Conservation (phyloP, 37 sponge, comb jelly and placozoan species). For the Cliona cf. orientalis region DNA sequence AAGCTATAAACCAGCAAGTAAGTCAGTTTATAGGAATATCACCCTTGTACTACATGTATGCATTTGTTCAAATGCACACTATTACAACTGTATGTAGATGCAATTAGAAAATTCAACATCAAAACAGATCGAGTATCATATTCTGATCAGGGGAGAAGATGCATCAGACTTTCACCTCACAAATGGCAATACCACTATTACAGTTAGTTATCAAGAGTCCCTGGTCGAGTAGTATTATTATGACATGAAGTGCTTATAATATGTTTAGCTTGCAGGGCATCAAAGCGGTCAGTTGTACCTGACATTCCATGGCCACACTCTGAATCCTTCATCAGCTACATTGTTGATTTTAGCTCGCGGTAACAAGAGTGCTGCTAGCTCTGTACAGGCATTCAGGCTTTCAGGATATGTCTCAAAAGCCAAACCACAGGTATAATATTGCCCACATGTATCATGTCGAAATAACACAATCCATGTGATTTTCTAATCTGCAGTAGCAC, state of each 20-base stretch:
- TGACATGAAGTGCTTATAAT: no score
- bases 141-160: constrained; percentile 54
- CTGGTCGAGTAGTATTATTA: not conserved
- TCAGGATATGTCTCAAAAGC: no score
- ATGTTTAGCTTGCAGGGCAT: constrained; percentile 45
- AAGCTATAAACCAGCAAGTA: constrained; percentile 34
- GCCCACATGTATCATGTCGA: no score
- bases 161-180: constrained; percentile 29
- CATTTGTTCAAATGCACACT: not conserved
- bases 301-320: constrained; percentile 11
- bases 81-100: constrained; percentile 24
- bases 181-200: constrained; percentile 16
- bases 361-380: constrained; percentile 30
- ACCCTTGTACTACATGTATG: not conserved
- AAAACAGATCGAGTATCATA: constrained; percentile 54
- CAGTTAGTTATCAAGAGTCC: not conserved
- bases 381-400: no score
- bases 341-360: constrained; percentile 64
- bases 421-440: no score
- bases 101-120: constrained; percentile 65
- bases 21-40: not conserved
- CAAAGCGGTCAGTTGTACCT: constrained; percentile 23
- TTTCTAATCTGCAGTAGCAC: no score
- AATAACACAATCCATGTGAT: no score
- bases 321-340: constrained; percentile 17